A percentile compares a stretch with the other conserved stretches of the same genome.
Evolutionary conservation across 2,888 invertebrate species (phyloP).

Genomic region (Shargacucullia verbasci): DNA sequence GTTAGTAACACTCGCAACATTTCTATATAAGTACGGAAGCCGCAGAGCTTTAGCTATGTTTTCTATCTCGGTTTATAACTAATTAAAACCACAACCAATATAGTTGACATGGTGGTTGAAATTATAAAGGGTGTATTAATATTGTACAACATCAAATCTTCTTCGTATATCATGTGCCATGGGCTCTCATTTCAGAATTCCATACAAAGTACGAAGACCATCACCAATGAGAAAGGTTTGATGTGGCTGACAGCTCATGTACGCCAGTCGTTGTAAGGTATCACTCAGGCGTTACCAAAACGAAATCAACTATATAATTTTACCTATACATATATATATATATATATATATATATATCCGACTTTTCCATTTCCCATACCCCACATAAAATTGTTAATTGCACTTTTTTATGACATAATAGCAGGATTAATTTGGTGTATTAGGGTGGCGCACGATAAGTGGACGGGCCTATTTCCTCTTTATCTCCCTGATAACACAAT

Average conservation of each 20-base stretch:
- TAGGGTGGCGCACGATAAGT: constrained; percentile 67
- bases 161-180: too few relatives aligned
- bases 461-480: constrained; percentile 69
- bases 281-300: too few relatives aligned
- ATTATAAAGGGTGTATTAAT: background rate
- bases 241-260: too few relatives aligned
- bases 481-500: constrained; percentile 76
- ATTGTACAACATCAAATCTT: too few relatives aligned
- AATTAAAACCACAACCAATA: constrained; percentile 22
- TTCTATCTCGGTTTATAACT: constrained; percentile 26
- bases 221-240: too few relatives aligned
- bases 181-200: too few relatives aligned
- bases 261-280: too few relatives aligned
- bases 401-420: constrained; percentile 60
- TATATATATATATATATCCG: too few relatives aligned
- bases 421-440: constrained; percentile 61
- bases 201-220: too few relatives aligned
- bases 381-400: constrained; percentile 37
- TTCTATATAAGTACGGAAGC: constrained; percentile 15
- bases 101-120: constrained; percentile 2
- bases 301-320: too few relatives aligned
- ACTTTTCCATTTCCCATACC: background rate
- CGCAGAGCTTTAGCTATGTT: constrained; percentile 19
- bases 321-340: too few relatives aligned
- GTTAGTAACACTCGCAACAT: constrained; percentile 9